Percentiles rank a stretch among this genome's conserved stretches.
phyloP scores from a whole-genome alignment of 2,888 invertebrate genomes.

The Trissoscelio sp. region DNA sequence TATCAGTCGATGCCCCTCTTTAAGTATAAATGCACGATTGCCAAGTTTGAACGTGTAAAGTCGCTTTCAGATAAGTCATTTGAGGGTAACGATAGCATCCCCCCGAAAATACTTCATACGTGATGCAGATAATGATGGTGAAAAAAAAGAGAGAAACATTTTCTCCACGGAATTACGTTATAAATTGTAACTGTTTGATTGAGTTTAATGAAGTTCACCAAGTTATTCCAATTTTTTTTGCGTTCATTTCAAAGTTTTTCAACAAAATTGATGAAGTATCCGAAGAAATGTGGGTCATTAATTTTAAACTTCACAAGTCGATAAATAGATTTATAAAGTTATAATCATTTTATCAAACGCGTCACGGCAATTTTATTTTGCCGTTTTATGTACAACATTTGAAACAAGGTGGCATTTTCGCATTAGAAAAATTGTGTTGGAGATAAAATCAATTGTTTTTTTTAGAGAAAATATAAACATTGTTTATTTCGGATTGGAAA shows the following conservation, averaged over 20 bases:
- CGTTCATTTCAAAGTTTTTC: slow-evolving; percentile 6
- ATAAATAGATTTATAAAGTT: slow-evolving; percentile 27
- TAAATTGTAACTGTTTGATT: slow-evolving; percentile 30
- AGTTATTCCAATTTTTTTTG: slow-evolving; percentile 7
- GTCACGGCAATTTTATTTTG: not conserved
- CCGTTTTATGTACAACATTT: not conserved
- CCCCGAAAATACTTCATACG: not conserved
- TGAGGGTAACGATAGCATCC: not conserved
- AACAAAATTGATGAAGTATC: slow-evolving; percentile 28
- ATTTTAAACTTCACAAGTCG: slow-evolving; percentile 16
- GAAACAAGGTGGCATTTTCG: too few species aligned
- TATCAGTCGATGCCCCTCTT: not conserved
- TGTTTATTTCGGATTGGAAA: too few species aligned
- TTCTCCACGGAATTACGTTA: not conserved
- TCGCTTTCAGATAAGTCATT: not conserved
- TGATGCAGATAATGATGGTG: not conserved
- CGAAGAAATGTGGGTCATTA: slow-evolving; percentile 34
- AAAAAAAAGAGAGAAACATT: not conserved
- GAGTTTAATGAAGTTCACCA: slow-evolving; percentile 12
- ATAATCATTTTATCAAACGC: slow-evolving; percentile 26
- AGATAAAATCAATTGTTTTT: too few species aligned
- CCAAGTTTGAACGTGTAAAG: not conserved
- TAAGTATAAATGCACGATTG: not conserved
- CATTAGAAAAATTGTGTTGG: too few species aligned
- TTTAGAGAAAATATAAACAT: too few species aligned